These are phyloP conservation scores for Trichopoda pennipes DNA, from an alignment of 2,888 invertebrate genomes.

Conservation along the genomic window DNA sequence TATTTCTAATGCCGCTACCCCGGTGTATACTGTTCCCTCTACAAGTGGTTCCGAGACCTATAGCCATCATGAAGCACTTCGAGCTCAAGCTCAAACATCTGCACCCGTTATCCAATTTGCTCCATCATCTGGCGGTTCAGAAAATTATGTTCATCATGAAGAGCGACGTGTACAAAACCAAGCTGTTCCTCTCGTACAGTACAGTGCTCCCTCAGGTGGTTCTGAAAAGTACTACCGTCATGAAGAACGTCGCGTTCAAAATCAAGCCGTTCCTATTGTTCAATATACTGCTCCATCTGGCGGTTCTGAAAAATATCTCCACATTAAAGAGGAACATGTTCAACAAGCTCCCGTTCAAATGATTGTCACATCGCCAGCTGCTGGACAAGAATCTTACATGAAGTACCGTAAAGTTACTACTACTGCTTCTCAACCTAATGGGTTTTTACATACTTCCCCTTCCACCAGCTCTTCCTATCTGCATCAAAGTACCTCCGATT, in stretches of 20 bases:
- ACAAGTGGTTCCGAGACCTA: conserved; percentile 74
- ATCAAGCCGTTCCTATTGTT: conserved; percentile 71
- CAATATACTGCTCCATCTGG: conserved; percentile 69
- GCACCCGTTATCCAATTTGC: conserved; percentile 69
- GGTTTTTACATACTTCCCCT: conserved; percentile 65
- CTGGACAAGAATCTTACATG: conserved; percentile 71
- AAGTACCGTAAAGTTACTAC: conserved; percentile 72
- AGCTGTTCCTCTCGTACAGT: conserved; percentile 65
- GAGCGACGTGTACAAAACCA: conserved; percentile 70
- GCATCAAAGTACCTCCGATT: conserved; percentile 46
- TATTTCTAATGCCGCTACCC: conserved; percentile 57
- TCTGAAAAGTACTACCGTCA: conserved; percentile 72
- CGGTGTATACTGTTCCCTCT: conserved; percentile 64
- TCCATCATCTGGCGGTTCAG: conserved; percentile 72
- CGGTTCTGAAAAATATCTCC: conserved; percentile 71
- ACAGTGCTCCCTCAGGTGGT: conserved; percentile 69
- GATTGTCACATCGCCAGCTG: conserved; percentile 64
- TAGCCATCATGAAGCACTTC: conserved; percentile 74
- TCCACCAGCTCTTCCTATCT: conserved; percentile 67
- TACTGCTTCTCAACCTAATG: conserved; percentile 66
- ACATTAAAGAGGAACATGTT: conserved; percentile 69
- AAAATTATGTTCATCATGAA: conserved; percentile 74
- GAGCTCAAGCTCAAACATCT: conserved; percentile 70
- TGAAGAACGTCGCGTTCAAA: conserved; percentile 71
- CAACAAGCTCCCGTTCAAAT: conserved; percentile 64